These are phyloP conservation scores for Sabatieria punctata DNA, from an alignment of 2,888 invertebrate species.

Conservation along the genomic window DNA sequence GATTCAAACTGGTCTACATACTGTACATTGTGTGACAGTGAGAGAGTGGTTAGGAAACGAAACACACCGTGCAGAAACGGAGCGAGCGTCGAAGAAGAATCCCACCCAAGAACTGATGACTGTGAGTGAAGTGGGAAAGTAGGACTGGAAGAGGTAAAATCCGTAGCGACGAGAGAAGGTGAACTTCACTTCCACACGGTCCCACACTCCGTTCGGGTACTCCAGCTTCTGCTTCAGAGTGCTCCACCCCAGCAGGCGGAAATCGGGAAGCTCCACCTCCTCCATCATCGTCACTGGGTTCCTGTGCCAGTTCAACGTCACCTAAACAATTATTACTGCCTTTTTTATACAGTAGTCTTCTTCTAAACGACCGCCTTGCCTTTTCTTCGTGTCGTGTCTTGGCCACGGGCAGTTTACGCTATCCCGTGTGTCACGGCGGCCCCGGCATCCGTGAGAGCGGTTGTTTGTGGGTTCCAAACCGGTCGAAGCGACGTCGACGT, in stretches of 20 bases:
- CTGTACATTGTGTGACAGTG: neutral
- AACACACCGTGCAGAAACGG: conserved; percentile 25
- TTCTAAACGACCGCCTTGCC: too few species aligned
- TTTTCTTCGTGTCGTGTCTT: too few species aligned
- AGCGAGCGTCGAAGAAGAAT: conserved; percentile 29
- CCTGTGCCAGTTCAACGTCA: conserved; percentile 6
- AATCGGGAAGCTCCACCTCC: conserved; percentile 28
- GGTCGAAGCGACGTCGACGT: too few species aligned
- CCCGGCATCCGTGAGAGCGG: too few species aligned
- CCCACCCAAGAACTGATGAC: conserved; percentile 30
- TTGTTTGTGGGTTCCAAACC: too few species aligned
- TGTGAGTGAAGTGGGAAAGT: conserved; percentile 28
- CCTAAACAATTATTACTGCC: too few species aligned
- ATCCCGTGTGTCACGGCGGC: too few species aligned
- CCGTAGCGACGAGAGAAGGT: conserved; percentile 30
- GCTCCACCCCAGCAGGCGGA: conserved; percentile 27
- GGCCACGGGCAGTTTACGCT: too few species aligned
- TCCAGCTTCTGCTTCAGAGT: conserved; percentile 24
- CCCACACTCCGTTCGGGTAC: conserved; percentile 31
- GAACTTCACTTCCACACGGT: conserved; percentile 27
- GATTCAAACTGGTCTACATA: neutral
- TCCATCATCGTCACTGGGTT: conserved; percentile 29
- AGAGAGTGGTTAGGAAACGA: neutral
- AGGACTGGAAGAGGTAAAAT: conserved; percentile 29
- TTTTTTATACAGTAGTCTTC: too few species aligned